Evolutionary conservation across 2,113 vertebrate species (phyloP).

Genomic region (Ptilorrhoa leucosticta): DNA sequence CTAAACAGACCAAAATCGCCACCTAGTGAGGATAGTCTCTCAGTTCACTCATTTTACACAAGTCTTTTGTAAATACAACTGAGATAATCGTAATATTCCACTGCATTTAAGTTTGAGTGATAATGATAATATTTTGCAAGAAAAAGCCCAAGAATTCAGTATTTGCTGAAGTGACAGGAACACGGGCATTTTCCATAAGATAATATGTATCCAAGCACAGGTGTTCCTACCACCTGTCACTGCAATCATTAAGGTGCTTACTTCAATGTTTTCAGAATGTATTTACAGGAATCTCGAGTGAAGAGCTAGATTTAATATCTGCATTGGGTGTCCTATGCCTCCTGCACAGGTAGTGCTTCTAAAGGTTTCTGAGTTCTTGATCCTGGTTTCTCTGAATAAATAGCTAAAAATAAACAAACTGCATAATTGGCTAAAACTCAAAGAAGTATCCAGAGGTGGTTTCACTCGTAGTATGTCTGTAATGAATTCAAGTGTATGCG

Average conservation of each 20-base stretch:
- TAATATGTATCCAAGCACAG: background rate
- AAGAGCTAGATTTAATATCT: background rate
- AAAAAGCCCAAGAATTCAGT: background rate
- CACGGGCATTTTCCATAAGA: background rate
- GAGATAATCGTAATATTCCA: background rate
- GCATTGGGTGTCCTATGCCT: background rate
- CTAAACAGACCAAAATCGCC: slow-evolving; percentile 7
- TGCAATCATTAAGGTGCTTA: background rate
- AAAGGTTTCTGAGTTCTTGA: background rate
- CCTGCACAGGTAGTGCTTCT: background rate
- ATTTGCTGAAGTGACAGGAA: background rate
- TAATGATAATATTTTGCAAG: background rate
- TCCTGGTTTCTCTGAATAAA: background rate
- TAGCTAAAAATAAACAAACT: background rate
- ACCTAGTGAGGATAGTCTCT: slow-evolving; percentile 36
- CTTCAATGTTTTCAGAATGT: background rate
- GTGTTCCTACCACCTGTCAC: background rate
- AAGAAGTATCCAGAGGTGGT: background rate
- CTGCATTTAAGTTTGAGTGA: background rate
- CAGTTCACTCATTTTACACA: background rate
- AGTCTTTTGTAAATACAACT: background rate
- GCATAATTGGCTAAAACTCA: background rate
- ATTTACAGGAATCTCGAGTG: background rate
- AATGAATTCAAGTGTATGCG: background rate
- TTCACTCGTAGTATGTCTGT: background rate